Base-by-base conservation (phyloP, 2,113 vertebrate genomes). In the Speoplatyrhinus poulsoni region DNA sequence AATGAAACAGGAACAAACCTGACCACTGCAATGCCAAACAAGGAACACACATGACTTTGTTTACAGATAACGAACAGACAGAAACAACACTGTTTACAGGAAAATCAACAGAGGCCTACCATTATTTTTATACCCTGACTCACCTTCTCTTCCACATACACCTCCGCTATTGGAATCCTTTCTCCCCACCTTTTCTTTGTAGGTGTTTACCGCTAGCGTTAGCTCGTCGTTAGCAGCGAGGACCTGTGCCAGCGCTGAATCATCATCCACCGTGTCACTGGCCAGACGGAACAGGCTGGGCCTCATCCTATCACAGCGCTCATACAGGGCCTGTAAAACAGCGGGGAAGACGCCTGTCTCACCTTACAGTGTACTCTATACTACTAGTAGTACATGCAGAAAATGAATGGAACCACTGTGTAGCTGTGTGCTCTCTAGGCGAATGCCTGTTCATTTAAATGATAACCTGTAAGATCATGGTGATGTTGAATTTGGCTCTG, bases 231-330 rank as follows among this genome's bases (percentile, higher is more conserved):
- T 95, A 52, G 95, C 94, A 46, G 93, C 92, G 64, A 97, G 92
- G 64, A 98, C 88, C 75, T 94, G 92, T 0, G 88, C 93, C 2
- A 97, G 87, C 0, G 93, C 94, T 0, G 84, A 87, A 0, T 96
- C 93, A 0, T 97, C 92, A 0, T 95, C 92, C 0, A 81, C 83
- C 0, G 94, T 93, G 68, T 95, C 95, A 0, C 93, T 95, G 15
- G 96, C 95, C 46, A 97, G 87, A 46, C 95, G 93, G 75, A 96
- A 97, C 3, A 98, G 91, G 49, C 89, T 93, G 0, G 93, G 94
- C 73, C 94, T 88, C 75, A 96, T 92, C 67, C 90, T 93, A 75
- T 97, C 94, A 11, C 95, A 95, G 65, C 86, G 87, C 58, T 95
- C 91, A 9, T 82, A 91, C 48, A 95, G 57, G 0, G 48, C 75